A percentile compares a stretch with the other conserved stretches of the same genome.
phyloP scores from a whole-genome alignment of 2,888 invertebrate genomes.

The Aricia artaxerxes region DNA sequence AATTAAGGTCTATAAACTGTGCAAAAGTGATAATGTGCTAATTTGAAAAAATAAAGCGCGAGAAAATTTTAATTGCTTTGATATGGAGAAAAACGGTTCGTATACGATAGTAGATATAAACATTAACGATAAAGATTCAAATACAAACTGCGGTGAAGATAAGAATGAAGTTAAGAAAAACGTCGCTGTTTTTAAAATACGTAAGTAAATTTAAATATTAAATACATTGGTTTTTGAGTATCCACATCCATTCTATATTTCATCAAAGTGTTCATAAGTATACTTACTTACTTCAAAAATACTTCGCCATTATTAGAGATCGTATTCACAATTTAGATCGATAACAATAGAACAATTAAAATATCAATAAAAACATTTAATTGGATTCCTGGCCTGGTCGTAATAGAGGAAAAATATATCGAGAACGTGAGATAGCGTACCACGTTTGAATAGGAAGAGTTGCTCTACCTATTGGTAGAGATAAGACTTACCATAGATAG shows the following conservation, averaged over 20 bases:
- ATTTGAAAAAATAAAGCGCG: not conserved
- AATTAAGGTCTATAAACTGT: not conserved
- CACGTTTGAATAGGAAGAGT: not conserved
- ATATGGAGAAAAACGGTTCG: conserved; percentile 53
- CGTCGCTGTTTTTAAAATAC: conserved; percentile 63
- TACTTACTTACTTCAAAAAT: not conserved
- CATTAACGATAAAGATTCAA: conserved; percentile 56
- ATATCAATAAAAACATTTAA: conserved; percentile 22
- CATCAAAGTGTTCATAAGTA: not conserved
- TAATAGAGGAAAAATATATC: not conserved
- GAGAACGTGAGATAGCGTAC: conserved; percentile 22
- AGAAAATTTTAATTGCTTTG: not conserved
- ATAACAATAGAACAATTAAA: conserved; percentile 26
- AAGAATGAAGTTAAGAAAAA: conserved; percentile 50
- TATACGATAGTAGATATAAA: conserved; percentile 67
- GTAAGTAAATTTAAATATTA: conserved; percentile 54
- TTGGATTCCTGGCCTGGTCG: not conserved
- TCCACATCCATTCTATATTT: too few relatives aligned
- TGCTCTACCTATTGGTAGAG: not conserved
- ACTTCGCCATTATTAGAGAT: not conserved
- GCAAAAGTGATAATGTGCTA: not conserved
- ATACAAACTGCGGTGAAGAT: conserved; percentile 47
- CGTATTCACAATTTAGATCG: not conserved
- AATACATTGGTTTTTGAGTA: not conserved
- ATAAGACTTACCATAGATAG: conserved; percentile 3